phyloP scores from a whole-genome alignment of 2,888 invertebrate species.

The Meta bourneti region DNA sequence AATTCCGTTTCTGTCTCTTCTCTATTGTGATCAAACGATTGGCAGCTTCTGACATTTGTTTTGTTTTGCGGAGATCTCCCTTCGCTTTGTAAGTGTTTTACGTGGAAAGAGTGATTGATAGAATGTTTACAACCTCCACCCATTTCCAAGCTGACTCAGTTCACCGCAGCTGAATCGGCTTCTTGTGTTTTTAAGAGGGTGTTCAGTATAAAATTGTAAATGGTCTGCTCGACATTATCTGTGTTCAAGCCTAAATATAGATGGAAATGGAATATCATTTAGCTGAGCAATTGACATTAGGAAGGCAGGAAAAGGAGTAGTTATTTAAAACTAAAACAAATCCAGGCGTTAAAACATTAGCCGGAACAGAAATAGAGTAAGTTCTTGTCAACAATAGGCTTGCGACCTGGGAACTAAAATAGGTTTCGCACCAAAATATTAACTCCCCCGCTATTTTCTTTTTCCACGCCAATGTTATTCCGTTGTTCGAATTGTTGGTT shows the following conservation, averaged over 20 bases:
- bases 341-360: slow-evolving; percentile 39
- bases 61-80: background rate
- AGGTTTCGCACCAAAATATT: slow-evolving; percentile 19
- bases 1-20: background rate
- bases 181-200: background rate
- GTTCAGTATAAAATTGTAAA: background rate
- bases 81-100: background rate
- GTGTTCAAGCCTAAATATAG: too few species aligned
- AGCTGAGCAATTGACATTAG: slow-evolving; percentile 22
- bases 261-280: background rate
- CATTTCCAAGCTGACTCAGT: background rate
- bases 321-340: slow-evolving; percentile 35
- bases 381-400: slow-evolving; percentile 67
- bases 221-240: background rate
- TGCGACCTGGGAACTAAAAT: slow-evolving; percentile 65
- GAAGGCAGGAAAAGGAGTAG: background rate
- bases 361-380: slow-evolving; percentile 64
- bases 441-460: slow-evolving; percentile 57
- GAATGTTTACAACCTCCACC: background rate
- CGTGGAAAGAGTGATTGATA: background rate
- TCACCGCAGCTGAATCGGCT: background rate
- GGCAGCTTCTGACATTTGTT: background rate
- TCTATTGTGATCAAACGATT: background rate
- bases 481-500: background rate
- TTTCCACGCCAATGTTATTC: slow-evolving; percentile 5